Base-by-base conservation (phyloP, 2,113 vertebrate species). In the Acanthisitta chloris region DNA sequence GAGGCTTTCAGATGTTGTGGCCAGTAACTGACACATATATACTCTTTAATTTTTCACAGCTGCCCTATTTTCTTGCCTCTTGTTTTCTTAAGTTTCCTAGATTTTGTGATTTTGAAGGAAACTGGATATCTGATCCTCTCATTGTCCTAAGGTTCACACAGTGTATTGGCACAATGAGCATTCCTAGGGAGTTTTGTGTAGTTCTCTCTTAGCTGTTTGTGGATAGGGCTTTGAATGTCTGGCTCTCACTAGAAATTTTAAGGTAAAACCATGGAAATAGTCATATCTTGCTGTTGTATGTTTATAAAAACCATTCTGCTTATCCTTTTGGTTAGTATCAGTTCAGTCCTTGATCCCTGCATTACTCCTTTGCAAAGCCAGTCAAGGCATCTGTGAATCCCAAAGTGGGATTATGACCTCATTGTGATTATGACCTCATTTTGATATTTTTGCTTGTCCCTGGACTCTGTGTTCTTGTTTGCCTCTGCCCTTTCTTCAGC, bases 381-480 rank as follows among this genome's bases (percentile, higher is more conserved):
- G 38, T 61, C 74, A 70, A 95, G 55, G 69, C 85, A 79, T 92
- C 79, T 83, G 82, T 64, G 82, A 70, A 61, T 83, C 88, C 76
- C 59, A 38, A 76, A 95, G 71, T 36, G 78, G 88, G 93, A 94
- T 94, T 97, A 86, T 90, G 91, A 90, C 79, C 80, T 95, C 86
- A 90, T 73, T 90, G 54, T 83, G 58, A 77, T 92, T 77, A 95
- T 94, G 78, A 83, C 67, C 71, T 94, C 12, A 17, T 81, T 93
- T 86, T 93, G 88, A 79, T 93, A 92, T 93, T 93, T 96, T 90
- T 96, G 43, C n/a, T 78, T 81, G 49, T 74, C 51, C 0, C 0
- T 64, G 38, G 51, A 70, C 46, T 73, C 90, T 91, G 26, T 45
- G 86, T 86, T 46, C 36, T 24, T 86, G 46, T 91, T 93, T 85